These are phyloP conservation scores for Habrosyne pyritoides DNA, from an alignment of 2,888 invertebrate species.

Conservation along the genomic window DNA sequence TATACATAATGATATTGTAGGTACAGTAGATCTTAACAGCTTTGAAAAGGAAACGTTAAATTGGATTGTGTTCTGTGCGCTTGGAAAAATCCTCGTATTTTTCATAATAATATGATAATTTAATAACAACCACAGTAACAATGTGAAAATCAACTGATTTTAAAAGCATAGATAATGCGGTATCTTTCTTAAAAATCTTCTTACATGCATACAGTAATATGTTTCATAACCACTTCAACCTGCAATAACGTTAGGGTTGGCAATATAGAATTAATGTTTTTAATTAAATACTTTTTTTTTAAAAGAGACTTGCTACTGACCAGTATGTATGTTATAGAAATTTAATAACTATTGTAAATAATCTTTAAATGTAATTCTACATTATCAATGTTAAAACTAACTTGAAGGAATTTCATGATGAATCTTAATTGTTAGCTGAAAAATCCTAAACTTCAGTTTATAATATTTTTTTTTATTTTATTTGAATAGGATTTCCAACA, in stretches of 20 bases:
- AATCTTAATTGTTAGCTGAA: no score
- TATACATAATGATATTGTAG: constrained; percentile 27
- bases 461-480: no score
- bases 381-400: no score
- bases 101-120: not conserved
- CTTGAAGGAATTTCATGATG: no score
- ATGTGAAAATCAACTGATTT: constrained; percentile 4
- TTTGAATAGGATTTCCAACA: no score
- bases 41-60: constrained; percentile 12
- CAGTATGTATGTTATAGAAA: no score
- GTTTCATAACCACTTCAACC: constrained; percentile 12
- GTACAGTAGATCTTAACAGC: constrained; percentile 12
- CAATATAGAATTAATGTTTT: not conserved
- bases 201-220: not conserved
- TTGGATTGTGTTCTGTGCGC: not conserved
- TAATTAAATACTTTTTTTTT: not conserved
- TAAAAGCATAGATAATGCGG: not conserved
- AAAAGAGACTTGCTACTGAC: not conserved
- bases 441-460: no score
- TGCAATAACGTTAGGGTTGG: constrained; percentile 6
- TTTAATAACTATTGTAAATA: no score
- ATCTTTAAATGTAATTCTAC: no score
- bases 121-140: not conserved
- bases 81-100: not conserved
- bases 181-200: not conserved